These are phyloP conservation scores for Chaetodon trifasciatus DNA, from an alignment of 2,797 vertebrate species.

Conservation along the genomic window DNA sequence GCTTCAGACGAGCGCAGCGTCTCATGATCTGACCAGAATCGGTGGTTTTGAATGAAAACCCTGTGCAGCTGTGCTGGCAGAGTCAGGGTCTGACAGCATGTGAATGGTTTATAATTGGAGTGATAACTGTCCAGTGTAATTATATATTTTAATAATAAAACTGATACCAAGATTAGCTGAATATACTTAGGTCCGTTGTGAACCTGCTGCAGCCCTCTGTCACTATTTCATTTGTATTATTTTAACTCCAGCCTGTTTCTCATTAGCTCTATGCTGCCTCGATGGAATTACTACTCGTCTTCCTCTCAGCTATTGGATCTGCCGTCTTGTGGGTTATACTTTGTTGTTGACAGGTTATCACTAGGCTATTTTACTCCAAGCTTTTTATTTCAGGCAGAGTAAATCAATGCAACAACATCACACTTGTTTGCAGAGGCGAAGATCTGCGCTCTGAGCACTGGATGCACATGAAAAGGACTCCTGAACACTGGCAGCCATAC, in stretches of 20 bases:
- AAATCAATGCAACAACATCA: constrained; percentile 17
- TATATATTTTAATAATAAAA: constrained; percentile 20
- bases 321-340: background rate
- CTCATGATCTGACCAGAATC: background rate
- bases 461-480: constrained; percentile 15
- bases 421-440: constrained; percentile 15
- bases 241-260: background rate
- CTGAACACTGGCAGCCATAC: constrained; percentile 1
- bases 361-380: background rate
- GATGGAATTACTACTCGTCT: background rate
- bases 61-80: background rate
- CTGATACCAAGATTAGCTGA: constrained; percentile 11
- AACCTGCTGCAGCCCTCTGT: constrained; percentile 12
- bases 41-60: background rate
- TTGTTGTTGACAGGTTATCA: constrained; percentile 10
- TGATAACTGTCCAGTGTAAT: background rate
- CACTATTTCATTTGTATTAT: background rate
- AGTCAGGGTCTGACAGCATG: constrained; percentile 3
- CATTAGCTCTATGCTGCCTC: background rate
- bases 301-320: background rate
- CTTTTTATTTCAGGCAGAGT: background rate
- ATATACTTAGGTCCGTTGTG: constrained; percentile 11
- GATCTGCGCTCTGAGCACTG: constrained; percentile 3
- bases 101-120: constrained; percentile 21
- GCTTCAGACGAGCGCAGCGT: background rate